phyloP scores from a whole-genome alignment of 2,113 vertebrate species.

The Grantiella picta region DNA sequence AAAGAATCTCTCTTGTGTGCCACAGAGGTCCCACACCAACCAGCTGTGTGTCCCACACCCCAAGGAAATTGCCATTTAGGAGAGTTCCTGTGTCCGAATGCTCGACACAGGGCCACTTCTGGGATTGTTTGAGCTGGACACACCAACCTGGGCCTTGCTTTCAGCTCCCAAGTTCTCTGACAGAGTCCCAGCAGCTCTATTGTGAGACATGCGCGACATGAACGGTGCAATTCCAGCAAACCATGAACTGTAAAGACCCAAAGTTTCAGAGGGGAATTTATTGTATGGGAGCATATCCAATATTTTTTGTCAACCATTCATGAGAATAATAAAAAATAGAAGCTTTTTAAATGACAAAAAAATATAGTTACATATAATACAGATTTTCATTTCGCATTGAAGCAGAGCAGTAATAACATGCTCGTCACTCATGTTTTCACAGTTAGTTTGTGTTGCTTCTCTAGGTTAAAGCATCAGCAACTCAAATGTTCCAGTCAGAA shows the following conservation, averaged over 20 bases:
- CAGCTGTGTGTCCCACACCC: not conserved
- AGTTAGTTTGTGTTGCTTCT: constrained; percentile 46
- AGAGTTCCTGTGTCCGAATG: not conserved
- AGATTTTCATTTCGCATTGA: constrained; percentile 66
- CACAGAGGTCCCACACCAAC: not conserved
- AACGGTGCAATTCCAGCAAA: constrained; percentile 25
- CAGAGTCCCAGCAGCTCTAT: not conserved
- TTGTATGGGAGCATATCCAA: constrained; percentile 69
- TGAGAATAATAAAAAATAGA: constrained; percentile 77
- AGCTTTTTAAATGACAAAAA: constrained; percentile 70
- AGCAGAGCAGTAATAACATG: constrained; percentile 62
- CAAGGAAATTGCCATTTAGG: not conserved
- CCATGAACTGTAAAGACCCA: constrained; percentile 52
- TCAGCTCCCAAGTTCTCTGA: not conserved
- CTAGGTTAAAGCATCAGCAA: constrained; percentile 62
- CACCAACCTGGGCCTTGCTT: not conserved
- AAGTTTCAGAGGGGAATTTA: constrained; percentile 73
- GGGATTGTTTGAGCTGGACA: not conserved
- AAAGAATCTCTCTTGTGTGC: not conserved
- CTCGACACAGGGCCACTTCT: accelerated
- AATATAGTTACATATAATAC: constrained; percentile 76
- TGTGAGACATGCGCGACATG: accelerated
- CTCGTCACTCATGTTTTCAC: constrained; percentile 52
- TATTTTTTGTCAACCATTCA: constrained; percentile 64
- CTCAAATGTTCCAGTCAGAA: constrained; percentile 37